Percentiles rank a stretch among this genome's conserved stretches.
phyloP scores from a whole-genome alignment of 2,888 invertebrate species.

The Lasioglossum pauxillum region DNA sequence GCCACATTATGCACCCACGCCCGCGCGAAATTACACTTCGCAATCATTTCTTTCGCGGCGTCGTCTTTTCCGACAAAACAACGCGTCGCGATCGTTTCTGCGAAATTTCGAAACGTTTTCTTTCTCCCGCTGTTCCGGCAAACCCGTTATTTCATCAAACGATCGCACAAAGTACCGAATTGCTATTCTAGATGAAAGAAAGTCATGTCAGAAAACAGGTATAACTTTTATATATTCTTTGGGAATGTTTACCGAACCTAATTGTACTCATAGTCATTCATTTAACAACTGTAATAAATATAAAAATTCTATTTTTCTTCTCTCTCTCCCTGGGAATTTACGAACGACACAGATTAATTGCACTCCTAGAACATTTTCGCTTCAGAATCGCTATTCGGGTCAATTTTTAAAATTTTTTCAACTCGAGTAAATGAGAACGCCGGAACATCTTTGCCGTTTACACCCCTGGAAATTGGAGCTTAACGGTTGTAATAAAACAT shows the following conservation, averaged over 20 bases:
- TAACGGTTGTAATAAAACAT: neutral
- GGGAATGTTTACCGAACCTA: too few species aligned
- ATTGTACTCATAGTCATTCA: too few species aligned
- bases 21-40: slow-evolving; percentile 52
- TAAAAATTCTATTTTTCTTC: too few species aligned
- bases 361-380: too few species aligned
- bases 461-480: neutral
- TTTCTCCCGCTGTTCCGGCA: neutral
- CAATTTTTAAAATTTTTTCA: too few species aligned
- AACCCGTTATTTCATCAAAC: neutral
- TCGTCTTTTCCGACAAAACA: slow-evolving; percentile 37
- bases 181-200: too few species aligned
- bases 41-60: slow-evolving; percentile 51
- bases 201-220: too few species aligned
- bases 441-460: neutral
- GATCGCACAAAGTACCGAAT: neutral
- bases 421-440: neutral
- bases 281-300: too few species aligned
- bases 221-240: too few species aligned
- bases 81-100: neutral
- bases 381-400: too few species aligned
- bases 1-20: slow-evolving; percentile 61
- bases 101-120: slow-evolving; percentile 20
- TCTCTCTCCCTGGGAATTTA: too few species aligned
- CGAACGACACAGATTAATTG: too few species aligned